Evolutionary conservation across 2,113 vertebrate genomes (phyloP).

Genomic region (Anarhynchus alexandrinus): DNA sequence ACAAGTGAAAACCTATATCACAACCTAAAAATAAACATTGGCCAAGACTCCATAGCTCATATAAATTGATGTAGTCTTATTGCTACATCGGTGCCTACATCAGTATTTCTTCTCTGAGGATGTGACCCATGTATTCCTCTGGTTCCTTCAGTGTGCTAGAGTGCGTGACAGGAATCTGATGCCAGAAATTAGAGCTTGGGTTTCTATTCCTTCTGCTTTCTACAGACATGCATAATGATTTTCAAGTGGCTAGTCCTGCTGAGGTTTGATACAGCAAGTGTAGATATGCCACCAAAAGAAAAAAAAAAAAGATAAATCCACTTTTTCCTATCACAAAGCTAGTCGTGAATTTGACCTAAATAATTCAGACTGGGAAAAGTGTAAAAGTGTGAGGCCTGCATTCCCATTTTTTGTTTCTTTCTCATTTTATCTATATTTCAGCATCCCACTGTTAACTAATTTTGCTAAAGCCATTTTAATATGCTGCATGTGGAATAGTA

Average conservation of each 20-base stretch:
- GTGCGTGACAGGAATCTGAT: not conserved
- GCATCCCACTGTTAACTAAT: conserved; percentile 19
- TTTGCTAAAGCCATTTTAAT: conserved; percentile 29
- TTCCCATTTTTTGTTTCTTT: not conserved
- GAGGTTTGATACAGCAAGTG: not conserved
- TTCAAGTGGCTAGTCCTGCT: not conserved
- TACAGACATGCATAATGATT: not conserved
- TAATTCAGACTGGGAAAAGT: not conserved
- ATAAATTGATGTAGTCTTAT: not conserved
- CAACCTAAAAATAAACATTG: not conserved
- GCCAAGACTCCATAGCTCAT: not conserved
- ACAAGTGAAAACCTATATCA: not conserved
- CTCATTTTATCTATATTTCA: not conserved
- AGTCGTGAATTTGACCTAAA: not conserved
- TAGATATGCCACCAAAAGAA: not conserved
- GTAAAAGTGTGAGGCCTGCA: not conserved
- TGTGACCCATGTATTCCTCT: not conserved
- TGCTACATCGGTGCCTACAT: not conserved
- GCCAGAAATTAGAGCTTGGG: not conserved
- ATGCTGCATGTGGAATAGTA: conserved; percentile 24
- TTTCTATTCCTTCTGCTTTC: not conserved
- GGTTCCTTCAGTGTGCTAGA: not conserved
- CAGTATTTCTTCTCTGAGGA: not conserved
- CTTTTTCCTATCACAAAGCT: not conserved
- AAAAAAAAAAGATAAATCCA: too few relatives aligned